A percentile compares a stretch with the other conserved stretches of the same genome.
Conservation (phyloP, 1,140 invertebrate species). For the Ceratosolen fusciceps region DNA sequence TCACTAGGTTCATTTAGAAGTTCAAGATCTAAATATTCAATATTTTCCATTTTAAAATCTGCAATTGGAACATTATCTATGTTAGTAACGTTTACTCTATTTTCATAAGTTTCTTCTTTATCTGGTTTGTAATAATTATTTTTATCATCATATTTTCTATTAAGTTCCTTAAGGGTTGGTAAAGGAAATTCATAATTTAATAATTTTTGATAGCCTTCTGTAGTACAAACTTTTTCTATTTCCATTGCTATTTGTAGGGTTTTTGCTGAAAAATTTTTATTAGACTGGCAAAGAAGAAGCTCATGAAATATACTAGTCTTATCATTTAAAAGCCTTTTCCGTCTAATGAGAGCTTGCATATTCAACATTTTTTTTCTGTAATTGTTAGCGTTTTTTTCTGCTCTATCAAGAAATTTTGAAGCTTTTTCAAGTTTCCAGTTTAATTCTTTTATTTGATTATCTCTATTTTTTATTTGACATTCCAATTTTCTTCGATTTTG, state of each 20-base stretch:
- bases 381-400: constrained; percentile 64
- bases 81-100: not conserved
- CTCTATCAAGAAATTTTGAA: constrained; percentile 65
- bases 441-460: constrained; percentile 65
- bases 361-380: constrained; percentile 63
- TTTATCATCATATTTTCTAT: constrained; percentile 38
- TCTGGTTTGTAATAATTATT: constrained; percentile 33
- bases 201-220: constrained; percentile 60
- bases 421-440: constrained; percentile 68
- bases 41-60: constrained; percentile 39
- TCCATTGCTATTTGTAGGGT: constrained; percentile 55
- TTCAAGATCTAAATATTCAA: constrained; percentile 43
- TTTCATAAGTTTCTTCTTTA: constrained; percentile 25
- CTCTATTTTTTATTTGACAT: constrained; percentile 59
- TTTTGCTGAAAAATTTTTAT: constrained; percentile 56
- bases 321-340: constrained; percentile 59
- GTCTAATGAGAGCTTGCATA: constrained; percentile 61
- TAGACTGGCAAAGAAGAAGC: constrained; percentile 52
- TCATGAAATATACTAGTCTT: constrained; percentile 57
- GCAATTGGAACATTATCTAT: not conserved
- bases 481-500: constrained; percentile 60
- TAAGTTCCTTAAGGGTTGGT: constrained; percentile 52
- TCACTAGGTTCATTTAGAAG: constrained; percentile 35
- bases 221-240: constrained; percentile 58
- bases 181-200: constrained; percentile 61